phyloP scores from a whole-genome alignment of 1,140 invertebrate species.

The Globodera rostochiensis region DNA sequence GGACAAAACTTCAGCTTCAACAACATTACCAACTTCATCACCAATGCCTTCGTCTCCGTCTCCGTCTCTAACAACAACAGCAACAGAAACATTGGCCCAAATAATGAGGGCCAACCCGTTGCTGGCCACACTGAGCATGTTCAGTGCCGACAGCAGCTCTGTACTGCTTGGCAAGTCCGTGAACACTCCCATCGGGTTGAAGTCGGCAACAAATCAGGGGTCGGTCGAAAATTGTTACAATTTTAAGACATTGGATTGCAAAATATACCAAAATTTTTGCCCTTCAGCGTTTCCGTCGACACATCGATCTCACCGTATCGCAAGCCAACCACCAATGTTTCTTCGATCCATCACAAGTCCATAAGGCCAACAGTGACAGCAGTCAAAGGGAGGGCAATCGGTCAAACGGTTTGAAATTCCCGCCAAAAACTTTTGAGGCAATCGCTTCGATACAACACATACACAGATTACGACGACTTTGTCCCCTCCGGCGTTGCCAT shows the following conservation, averaged over 20 bases:
- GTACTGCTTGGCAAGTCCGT: background rate
- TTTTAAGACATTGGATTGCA: background rate
- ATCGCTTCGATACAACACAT: background rate
- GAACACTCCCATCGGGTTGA: background rate
- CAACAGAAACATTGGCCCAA: background rate
- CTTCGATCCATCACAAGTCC: no score
- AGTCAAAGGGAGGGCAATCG: background rate
- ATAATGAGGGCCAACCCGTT: conserved; percentile 4
- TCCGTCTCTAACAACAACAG: background rate
- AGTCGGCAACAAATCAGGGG: background rate
- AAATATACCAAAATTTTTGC: background rate
- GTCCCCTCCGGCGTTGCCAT: background rate
- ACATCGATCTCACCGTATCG: background rate
- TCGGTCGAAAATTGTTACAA: background rate
- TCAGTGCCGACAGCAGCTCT: background rate
- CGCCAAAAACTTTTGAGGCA: background rate
- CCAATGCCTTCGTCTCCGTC: background rate
- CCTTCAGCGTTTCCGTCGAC: background rate
- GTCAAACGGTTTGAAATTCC: background rate
- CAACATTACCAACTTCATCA: background rate
- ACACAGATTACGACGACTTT: background rate
- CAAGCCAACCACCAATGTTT: no score
- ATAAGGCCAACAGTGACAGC: background rate
- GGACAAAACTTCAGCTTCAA: background rate
- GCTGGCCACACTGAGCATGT: conserved; percentile 1